phyloP scores from a whole-genome alignment of 2,113 vertebrate species.

The Varanus komodoensis region DNA sequence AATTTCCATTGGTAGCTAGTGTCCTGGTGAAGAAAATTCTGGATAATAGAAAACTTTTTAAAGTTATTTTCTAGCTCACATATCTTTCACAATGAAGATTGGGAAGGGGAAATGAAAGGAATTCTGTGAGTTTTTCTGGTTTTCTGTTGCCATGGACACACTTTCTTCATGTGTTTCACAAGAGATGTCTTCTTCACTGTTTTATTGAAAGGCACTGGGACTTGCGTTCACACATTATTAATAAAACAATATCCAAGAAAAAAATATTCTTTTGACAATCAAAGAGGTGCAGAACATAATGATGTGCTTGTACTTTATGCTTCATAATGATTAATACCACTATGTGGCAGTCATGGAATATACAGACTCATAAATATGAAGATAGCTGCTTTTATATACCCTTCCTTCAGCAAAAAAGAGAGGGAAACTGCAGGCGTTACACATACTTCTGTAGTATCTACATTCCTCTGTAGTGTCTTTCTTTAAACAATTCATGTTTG shows the following conservation, averaged over 20 bases:
- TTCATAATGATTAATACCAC: conserved; percentile 1
- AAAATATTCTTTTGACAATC: neutral
- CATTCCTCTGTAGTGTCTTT: neutral
- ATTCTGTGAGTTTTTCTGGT: neutral
- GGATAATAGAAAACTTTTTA: neutral
- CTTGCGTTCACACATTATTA: neutral
- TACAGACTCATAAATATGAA: neutral
- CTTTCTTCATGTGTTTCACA: neutral
- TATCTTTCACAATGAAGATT: neutral
- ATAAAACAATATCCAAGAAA: neutral
- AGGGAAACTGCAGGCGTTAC: neutral
- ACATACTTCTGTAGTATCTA: neutral
- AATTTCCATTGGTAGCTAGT: neutral
- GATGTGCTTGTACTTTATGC: neutral
- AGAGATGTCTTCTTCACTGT: neutral
- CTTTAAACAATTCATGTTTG: no score
- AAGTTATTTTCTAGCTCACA: neutral
- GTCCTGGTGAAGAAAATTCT: neutral
- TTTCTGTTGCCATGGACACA: conserved; percentile 57
- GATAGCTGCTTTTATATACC: neutral
- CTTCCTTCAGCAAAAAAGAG: neutral
- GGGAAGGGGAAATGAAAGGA: neutral
- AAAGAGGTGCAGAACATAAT: rapidly evolving
- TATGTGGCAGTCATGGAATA: neutral
- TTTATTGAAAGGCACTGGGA: conserved; percentile 2